Base-by-base conservation (phyloP, 30 jellyfish, hydroid and myxozoan genomes). In the Rhopilema esculentum region DNA sequence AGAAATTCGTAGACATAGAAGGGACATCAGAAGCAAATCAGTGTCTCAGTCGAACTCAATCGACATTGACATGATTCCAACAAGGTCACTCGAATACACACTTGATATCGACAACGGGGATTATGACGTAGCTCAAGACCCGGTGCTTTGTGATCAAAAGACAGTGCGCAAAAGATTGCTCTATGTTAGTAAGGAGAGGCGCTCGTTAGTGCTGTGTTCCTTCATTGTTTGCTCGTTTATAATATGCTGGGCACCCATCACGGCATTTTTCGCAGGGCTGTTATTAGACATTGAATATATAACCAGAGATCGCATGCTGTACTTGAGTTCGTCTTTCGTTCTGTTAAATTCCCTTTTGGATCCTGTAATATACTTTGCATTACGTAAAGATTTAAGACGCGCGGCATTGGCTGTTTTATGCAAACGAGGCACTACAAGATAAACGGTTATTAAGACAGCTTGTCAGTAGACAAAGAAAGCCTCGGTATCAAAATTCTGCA, bases 201-300 rank as follows among this genome's bases (percentile, higher is more conserved):
- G 87, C 53, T 88, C 96, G 20, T 49, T 78, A 29, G 52, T 88
- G 2, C 57, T 88, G 22, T 88, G 96, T 48, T 66, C 86, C 22
- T 68, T 72, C 50, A 79, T 88, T 53, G 96, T 88, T 20, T n/a
- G 76, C 27, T 74, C 89, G 30, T 88, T 88, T 48, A 77, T 80
- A 17, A 53, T 88, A 31, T 88, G 96, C 32, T 88, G 96, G 96
- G 50, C 68, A 4, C 96, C 96, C 1, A 84, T 88, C 69, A 78
- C 90, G 32, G 67, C 69, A 8, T 88, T 77, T 49, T 78, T 77
- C 77, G 87, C 86, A 28, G 96, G 96, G 0, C 25, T 7, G 66
- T 29, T 88, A 21, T 30, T 88, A 6, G 69, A 71, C n/a, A 49
- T 16, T 0, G 82, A 77, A 32, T 64, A 77, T 40, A 31, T 88